Conservation (phyloP, 2,888 invertebrate species). For the Clostera curtula region DNA sequence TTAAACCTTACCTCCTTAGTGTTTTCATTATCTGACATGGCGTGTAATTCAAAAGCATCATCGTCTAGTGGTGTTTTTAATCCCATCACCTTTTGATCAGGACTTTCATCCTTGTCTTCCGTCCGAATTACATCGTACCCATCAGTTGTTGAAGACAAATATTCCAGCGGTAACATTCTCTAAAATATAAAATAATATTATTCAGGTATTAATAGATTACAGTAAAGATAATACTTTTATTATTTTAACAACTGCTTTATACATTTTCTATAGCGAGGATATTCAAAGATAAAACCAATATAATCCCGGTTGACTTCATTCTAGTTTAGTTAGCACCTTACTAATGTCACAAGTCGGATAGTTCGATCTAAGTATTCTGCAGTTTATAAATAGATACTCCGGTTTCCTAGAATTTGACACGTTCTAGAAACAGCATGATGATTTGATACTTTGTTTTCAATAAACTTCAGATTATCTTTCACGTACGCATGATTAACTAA, state of each 20-base stretch:
- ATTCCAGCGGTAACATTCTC: slow-evolving; percentile 37
- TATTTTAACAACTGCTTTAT: slow-evolving; percentile 13
- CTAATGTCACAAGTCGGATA: slow-evolving; percentile 24
- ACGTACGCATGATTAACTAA: slow-evolving; percentile 2
- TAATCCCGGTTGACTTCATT: slow-evolving; percentile 36
- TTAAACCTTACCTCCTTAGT: slow-evolving; percentile 29
- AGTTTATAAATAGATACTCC: slow-evolving; percentile 42
- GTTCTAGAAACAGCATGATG: slow-evolving; percentile 33
- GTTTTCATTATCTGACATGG: slow-evolving; percentile 14
- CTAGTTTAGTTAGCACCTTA: slow-evolving; percentile 23
- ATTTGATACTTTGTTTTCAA: slow-evolving; percentile 27
- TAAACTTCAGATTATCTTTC: slow-evolving; percentile 15
- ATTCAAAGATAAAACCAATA: slow-evolving; percentile 27
- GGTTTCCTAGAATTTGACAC: slow-evolving; percentile 32
- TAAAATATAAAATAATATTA: slow-evolving; percentile 22
- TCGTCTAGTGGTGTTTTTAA: slow-evolving; percentile 24
- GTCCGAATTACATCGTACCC: too few relatives aligned
- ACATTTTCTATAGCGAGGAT: slow-evolving; percentile 36
- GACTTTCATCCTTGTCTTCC: slow-evolving; percentile 18
- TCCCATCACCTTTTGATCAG: slow-evolving; percentile 28
- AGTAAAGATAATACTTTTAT: slow-evolving; percentile 1
- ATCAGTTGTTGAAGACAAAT: too few relatives aligned
- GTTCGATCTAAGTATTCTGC: slow-evolving; percentile 15
- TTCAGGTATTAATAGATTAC: slow-evolving; percentile 6
- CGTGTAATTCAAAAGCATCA: slow-evolving; percentile 22